Conservation (phyloP, 1,140 invertebrate species). For the Pristionchus pacificus region DNA sequence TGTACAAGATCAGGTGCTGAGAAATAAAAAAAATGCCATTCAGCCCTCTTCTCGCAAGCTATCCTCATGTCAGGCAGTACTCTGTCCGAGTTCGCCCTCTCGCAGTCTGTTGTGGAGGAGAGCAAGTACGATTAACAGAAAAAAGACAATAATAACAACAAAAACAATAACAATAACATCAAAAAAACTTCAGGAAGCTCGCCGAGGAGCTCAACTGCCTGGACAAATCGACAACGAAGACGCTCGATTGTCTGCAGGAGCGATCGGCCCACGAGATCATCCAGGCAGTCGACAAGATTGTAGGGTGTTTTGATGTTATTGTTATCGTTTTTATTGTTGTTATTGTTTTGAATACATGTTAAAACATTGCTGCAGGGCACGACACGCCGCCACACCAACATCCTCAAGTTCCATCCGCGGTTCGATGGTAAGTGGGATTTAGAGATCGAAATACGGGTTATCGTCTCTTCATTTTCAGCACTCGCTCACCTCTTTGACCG, state of each 20-base stretch:
- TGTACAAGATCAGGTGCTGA: too few species aligned
- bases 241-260: conserved; percentile 23
- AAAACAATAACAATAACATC: neutral
- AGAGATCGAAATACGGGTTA: too few species aligned
- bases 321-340: neutral
- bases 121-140: neutral
- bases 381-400: conserved; percentile 1
- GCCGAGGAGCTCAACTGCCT: conserved; percentile 19
- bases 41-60: conserved; percentile 33
- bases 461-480: too few species aligned
- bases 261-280: conserved; percentile 19
- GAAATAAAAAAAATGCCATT: neutral
- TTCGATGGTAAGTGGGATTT: too few species aligned
- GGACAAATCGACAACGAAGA: conserved; percentile 5
- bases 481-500: too few species aligned
- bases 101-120: conserved; percentile 16
- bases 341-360: neutral
- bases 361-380: conserved; percentile 8
- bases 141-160: neutral
- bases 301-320: neutral
- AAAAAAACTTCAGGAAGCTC: neutral
- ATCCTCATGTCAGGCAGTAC: conserved; percentile 32
- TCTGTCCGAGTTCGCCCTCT: conserved; percentile 20
- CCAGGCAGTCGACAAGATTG: conserved; percentile 18
- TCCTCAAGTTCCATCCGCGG: conserved; percentile 24